Evolutionary conservation across 92 coral and sea anemone species (phyloP).

Genomic region (Scolanthus callimorphus): DNA sequence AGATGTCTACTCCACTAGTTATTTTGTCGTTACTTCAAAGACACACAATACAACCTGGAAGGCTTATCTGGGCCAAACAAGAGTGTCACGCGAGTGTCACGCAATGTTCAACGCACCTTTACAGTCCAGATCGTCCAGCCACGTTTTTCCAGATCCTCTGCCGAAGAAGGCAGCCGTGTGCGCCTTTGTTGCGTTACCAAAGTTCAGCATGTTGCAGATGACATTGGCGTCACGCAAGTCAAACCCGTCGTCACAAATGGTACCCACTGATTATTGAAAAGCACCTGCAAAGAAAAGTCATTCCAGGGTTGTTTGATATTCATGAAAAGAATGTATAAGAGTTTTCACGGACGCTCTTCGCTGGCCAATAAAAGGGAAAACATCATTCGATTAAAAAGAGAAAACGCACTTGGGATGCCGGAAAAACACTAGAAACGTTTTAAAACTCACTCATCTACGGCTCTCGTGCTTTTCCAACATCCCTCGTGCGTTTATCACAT

Average conservation of each 20-base stretch:
- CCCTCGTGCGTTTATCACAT: no score
- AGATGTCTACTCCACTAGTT: no score
- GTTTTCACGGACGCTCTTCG: no score
- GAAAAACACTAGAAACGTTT: no score
- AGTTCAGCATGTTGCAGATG: conserved; percentile 64
- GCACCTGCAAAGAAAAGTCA: no score
- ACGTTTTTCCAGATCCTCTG: conserved; percentile 31
- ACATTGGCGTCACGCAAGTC: conserved; percentile 52
- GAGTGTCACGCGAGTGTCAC: no score
- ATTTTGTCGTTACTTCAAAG: no score
- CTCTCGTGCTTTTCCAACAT: not conserved
- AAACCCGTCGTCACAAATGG: conserved; percentile 81
- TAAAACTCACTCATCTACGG: no score
- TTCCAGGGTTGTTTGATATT: no score
- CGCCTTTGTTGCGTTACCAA: conserved; percentile 58
- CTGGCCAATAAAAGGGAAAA: conserved; percentile 1
- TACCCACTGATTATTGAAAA: conserved; percentile 19
- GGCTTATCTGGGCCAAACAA: no score
- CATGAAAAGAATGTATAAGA: no score
- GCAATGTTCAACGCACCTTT: conserved; percentile 52
- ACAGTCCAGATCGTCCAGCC: conserved; percentile 75
- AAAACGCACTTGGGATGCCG: not conserved
- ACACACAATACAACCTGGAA: no score
- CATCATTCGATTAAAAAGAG: conserved; percentile 3
- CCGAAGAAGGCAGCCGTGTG: conserved; percentile 46